Percentiles rank a stretch among this genome's conserved stretches.
Conservation (phyloP, 1,140 invertebrate genomes). For the Pissodes strobi region DNA sequence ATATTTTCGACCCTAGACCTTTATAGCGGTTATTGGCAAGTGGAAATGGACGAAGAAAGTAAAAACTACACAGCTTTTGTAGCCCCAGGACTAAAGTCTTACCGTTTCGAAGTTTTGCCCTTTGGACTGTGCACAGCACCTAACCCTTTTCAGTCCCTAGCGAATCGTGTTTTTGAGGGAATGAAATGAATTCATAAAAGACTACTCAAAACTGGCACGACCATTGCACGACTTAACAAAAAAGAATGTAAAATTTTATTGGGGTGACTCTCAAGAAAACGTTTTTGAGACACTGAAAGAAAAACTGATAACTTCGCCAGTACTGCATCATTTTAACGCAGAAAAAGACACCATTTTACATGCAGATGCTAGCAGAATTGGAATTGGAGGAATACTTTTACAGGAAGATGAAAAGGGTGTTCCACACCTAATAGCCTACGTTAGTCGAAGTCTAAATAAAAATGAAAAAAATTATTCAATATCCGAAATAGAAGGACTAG, state of each 20-base stretch:
- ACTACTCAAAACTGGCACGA: slow-evolving; percentile 25
- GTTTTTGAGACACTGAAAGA: slow-evolving; percentile 31
- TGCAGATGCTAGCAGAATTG: slow-evolving; percentile 32
- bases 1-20: not conserved
- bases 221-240: slow-evolving; percentile 14
- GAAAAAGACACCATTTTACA: slow-evolving; percentile 21
- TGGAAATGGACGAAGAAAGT: no score
- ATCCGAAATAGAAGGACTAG: slow-evolving; percentile 56
- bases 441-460: slow-evolving; percentile 46
- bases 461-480: slow-evolving; percentile 55
- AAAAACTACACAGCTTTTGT: no score
- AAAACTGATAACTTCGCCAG: slow-evolving; percentile 24
- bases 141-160: no score
- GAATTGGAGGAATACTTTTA: slow-evolving; percentile 33
- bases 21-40: not conserved
- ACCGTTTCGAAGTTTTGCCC: no score
- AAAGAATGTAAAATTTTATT: slow-evolving; percentile 27
- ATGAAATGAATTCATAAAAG: slow-evolving; percentile 34
- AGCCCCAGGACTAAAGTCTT: no score
- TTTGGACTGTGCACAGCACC: no score
- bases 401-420: slow-evolving; percentile 25
- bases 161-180: no score
- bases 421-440: slow-evolving; percentile 39
- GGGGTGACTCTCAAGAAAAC: slow-evolving; percentile 8
- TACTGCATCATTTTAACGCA: slow-evolving; percentile 37